These are phyloP conservation scores for Papilio protenor DNA, from an alignment of 2,888 invertebrate species.

Conservation along the genomic window DNA sequence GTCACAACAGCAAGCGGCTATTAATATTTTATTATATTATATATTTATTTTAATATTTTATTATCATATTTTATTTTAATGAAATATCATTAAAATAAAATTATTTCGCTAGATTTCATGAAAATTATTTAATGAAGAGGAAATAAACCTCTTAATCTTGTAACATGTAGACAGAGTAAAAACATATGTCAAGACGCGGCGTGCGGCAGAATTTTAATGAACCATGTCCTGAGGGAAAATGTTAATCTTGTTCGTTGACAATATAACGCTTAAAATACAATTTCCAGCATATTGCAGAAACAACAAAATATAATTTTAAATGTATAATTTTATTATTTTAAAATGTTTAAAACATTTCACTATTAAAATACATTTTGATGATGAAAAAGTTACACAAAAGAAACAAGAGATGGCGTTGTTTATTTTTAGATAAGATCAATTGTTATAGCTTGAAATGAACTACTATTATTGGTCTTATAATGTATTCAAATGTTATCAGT, in stretches of 20 bases:
- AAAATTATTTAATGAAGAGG: not conserved
- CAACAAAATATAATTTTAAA: not conserved
- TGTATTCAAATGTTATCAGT: conserved; percentile 17
- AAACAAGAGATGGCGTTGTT: not conserved
- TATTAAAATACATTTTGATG: not conserved
- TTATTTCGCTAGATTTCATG: not conserved
- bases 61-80: not conserved
- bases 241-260: conserved; percentile 11
- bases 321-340: not conserved
- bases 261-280: not conserved
- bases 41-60: too few relatives aligned
- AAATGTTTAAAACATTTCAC: not conserved
- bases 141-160: conserved; percentile 10
- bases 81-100: not conserved
- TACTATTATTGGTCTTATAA: conserved; percentile 6
- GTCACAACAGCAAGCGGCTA: too few relatives aligned
- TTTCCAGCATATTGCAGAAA: not conserved
- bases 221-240: conserved; percentile 15
- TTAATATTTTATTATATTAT: too few relatives aligned
- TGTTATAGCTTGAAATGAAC: not conserved
- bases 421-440: not conserved
- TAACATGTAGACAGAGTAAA: not conserved
- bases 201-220: conserved; percentile 37
- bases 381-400: not conserved
- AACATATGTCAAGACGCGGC: conserved; percentile 19